These are phyloP conservation scores for Actinia tenebrosa DNA, from an alignment of 64 coral and sea anemone genomes.

Conservation along the genomic window DNA sequence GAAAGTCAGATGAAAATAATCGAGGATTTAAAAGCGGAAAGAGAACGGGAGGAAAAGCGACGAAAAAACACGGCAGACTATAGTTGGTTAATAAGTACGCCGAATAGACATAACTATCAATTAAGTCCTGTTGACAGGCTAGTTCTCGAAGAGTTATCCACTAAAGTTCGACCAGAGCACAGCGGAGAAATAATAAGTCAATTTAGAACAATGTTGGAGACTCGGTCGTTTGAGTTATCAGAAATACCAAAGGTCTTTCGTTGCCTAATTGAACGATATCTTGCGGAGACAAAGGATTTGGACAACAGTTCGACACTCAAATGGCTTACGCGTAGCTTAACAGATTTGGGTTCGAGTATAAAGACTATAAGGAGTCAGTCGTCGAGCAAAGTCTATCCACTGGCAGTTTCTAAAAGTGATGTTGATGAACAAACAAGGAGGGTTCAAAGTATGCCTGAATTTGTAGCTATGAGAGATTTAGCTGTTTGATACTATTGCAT, in stretches of 20 bases:
- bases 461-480: slow-evolving; percentile 33
- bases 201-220: slow-evolving; percentile 60
- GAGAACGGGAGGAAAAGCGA: slow-evolving; percentile 58
- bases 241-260: slow-evolving; percentile 68
- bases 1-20: slow-evolving; percentile 64
- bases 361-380: slow-evolving; percentile 70
- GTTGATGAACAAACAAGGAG: slow-evolving; percentile 40
- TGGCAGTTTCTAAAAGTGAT: slow-evolving; percentile 41
- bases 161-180: slow-evolving; percentile 72
- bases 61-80: slow-evolving; percentile 69
- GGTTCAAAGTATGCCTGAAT: slow-evolving; percentile 88
- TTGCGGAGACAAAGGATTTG: slow-evolving; percentile 22
- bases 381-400: slow-evolving; percentile 67
- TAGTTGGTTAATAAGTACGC: slow-evolving; percentile 66
- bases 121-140: slow-evolving; percentile 66
- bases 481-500: neutral
- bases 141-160: slow-evolving; percentile 67
- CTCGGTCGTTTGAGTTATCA: slow-evolving; percentile 33
- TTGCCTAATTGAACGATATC: slow-evolving; percentile 64
- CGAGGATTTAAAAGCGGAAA: slow-evolving; percentile 40
- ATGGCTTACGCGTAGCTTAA: slow-evolving; percentile 70
- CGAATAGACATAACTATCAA: slow-evolving; percentile 37
- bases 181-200: slow-evolving; percentile 65
- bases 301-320: slow-evolving; percentile 37
- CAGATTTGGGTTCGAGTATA: slow-evolving; percentile 43